phyloP scores from a whole-genome alignment of 1,140 invertebrate genomes.

The Eubasilissa regina region DNA sequence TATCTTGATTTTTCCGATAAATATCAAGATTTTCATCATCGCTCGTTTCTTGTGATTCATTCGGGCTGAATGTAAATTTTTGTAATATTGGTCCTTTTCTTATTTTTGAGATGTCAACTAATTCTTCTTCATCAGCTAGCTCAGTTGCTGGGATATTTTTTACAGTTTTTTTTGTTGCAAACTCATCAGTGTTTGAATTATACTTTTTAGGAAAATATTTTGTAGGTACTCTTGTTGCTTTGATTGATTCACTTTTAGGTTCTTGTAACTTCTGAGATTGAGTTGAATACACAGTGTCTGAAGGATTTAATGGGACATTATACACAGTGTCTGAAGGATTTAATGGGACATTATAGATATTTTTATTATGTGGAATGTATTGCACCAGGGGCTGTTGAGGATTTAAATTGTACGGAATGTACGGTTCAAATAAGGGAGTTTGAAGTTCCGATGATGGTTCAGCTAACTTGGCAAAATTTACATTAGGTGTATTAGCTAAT shows the following conservation, averaged over 20 bases:
- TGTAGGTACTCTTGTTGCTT: slow-evolving; percentile 46
- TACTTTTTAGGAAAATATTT: slow-evolving; percentile 54
- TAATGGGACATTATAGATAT: slow-evolving; percentile 32
- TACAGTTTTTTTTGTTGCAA: slow-evolving; percentile 64
- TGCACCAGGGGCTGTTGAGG: slow-evolving; percentile 6
- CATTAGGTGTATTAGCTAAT: slow-evolving; percentile 31
- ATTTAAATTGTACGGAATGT: slow-evolving; percentile 48
- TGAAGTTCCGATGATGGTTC: slow-evolving; percentile 49
- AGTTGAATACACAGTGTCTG: slow-evolving; percentile 44
- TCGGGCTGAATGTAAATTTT: slow-evolving; percentile 63
- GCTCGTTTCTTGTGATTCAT: slow-evolving; percentile 58
- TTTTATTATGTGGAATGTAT: slow-evolving; percentile 18
- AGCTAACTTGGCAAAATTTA: slow-evolving; percentile 21
- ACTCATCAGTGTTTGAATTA: slow-evolving; percentile 61
- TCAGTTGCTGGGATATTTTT: slow-evolving; percentile 44
- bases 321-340: slow-evolving; percentile 41
- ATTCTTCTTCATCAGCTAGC: slow-evolving; percentile 36
- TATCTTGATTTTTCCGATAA: slow-evolving; percentile 35
- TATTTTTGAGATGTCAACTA: slow-evolving; percentile 47
- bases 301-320: slow-evolving; percentile 36
- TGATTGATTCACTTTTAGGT: slow-evolving; percentile 52
- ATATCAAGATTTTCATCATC: slow-evolving; percentile 61
- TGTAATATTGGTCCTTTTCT: slow-evolving; percentile 53
- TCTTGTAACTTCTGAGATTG: slow-evolving; percentile 46
- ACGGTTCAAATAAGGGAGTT: slow-evolving; percentile 45